These are phyloP conservation scores for Eulimnadia texana DNA, from an alignment of 1,140 invertebrate genomes.

Conservation along the genomic window DNA sequence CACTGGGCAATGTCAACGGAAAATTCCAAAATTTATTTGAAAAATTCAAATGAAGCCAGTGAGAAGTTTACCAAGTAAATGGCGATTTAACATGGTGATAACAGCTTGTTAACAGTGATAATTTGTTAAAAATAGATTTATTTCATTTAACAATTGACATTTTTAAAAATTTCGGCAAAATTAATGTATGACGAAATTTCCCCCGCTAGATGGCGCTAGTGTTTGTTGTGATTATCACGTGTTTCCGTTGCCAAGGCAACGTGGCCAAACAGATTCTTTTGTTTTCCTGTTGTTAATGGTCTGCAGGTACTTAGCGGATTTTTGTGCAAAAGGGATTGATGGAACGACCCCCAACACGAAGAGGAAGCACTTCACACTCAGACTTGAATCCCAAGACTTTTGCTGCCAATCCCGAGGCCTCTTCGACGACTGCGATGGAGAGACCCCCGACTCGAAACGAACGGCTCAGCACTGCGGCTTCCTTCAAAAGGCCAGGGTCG, in stretches of 20 bases:
- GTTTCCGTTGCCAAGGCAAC: too few relatives aligned
- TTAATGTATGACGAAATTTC: not conserved
- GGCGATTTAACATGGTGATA: too few relatives aligned
- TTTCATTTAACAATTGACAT: not conserved
- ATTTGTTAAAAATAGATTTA: too few relatives aligned
- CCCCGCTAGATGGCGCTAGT: not conserved
- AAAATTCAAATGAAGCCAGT: too few relatives aligned
- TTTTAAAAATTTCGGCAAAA: not conserved
- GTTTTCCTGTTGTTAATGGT: too few relatives aligned
- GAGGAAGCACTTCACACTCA: not conserved
- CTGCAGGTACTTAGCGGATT: too few relatives aligned
- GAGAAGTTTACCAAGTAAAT: too few relatives aligned
- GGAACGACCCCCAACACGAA: not conserved
- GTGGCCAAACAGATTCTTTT: too few relatives aligned
- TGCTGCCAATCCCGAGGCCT: not conserved
- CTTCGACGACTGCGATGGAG: not conserved
- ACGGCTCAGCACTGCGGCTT: not conserved
- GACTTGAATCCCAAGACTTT: not conserved
- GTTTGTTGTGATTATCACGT: too few relatives aligned
- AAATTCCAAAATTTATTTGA: too few relatives aligned
- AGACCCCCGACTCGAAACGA: not conserved
- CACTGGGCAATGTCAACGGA: too few relatives aligned
- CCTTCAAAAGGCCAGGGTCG: not conserved
- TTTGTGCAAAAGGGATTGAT: not conserved
- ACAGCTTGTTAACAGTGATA: too few relatives aligned